phyloP scores from a whole-genome alignment of 2,797 vertebrate species.

The Spea hammondii region DNA sequence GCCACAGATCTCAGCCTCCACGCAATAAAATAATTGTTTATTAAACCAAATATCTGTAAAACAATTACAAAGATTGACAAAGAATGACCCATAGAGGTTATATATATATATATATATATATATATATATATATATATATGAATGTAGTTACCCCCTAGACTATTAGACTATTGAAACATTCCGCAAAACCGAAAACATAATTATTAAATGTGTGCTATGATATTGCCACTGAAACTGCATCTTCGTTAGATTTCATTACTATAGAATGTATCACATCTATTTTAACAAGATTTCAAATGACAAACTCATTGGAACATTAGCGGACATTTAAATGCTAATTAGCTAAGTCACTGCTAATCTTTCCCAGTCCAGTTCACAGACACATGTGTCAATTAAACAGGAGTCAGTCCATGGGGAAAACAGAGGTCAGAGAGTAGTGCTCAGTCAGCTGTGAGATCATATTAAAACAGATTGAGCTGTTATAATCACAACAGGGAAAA shows the following conservation, averaged over 20 bases:
- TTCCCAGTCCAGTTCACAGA: constrained; percentile 65
- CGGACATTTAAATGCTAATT: constrained; percentile 77
- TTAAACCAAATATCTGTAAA: not conserved
- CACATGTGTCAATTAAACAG: constrained; percentile 72
- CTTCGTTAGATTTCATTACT: constrained; percentile 32
- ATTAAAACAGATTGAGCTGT: constrained; percentile 62
- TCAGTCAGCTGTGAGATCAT: constrained; percentile 75
- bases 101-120: too few relatives aligned
- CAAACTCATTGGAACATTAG: constrained; percentile 69
- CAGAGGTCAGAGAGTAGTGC: constrained; percentile 73
- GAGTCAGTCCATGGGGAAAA: constrained; percentile 67
- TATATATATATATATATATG: too few relatives aligned
- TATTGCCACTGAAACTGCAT: not conserved
- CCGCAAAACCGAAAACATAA: too few relatives aligned
- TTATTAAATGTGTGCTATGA: too few relatives aligned
- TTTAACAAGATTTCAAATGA: constrained; percentile 67
- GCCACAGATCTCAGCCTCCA: too few relatives aligned
- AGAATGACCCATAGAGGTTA: too few relatives aligned
- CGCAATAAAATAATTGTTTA: not conserved
- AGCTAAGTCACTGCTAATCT: constrained; percentile 73
- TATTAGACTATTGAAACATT: too few relatives aligned
- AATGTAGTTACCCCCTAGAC: too few relatives aligned
- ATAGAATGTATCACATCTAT: constrained; percentile 62
- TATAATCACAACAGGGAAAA: constrained; percentile 58
- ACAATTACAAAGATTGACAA: too few relatives aligned